Evolutionary conservation across 2,797 vertebrate species (phyloP).

Genomic region (Clarias laeviceps): DNA sequence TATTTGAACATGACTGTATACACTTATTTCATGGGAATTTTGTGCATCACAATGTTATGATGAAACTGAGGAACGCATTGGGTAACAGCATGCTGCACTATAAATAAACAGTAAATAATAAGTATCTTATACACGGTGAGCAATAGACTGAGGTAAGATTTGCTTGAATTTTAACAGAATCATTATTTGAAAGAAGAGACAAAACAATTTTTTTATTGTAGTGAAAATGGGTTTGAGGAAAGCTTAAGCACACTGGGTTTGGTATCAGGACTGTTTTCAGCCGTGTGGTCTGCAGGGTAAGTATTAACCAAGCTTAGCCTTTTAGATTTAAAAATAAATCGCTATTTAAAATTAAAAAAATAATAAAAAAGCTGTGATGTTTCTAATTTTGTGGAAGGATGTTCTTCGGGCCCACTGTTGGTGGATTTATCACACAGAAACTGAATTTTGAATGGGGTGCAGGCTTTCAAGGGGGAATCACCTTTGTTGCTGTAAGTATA

Average conservation of each 20-base stretch:
- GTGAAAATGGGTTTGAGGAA: conserved; percentile 89
- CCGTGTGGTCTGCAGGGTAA: conserved; percentile 89
- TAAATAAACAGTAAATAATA: neutral
- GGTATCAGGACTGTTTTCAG: conserved; percentile 87
- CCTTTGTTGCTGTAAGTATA: conserved; percentile 71
- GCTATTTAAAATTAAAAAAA: neutral
- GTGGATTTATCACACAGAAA: conserved; percentile 73
- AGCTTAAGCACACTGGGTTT: conserved; percentile 90
- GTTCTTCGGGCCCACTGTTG: conserved; percentile 77
- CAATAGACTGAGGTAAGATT: neutral
- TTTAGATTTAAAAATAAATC: neutral
- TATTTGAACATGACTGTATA: neutral
- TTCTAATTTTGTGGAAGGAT: conserved; percentile 64
- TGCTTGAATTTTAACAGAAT: neutral
- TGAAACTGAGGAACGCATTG: neutral
- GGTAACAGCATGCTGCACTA: neutral
- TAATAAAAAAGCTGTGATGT: conserved; percentile 10
- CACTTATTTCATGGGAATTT: neutral
- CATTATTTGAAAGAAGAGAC: neutral
- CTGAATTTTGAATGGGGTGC: conserved; percentile 77
- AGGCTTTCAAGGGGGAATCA: conserved; percentile 67
- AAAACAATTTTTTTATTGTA: conserved; percentile 57
- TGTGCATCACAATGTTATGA: neutral
- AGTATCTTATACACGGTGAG: neutral
- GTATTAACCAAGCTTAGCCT: conserved; percentile 59